Base-by-base conservation (phyloP, 1,140 invertebrate genomes). In the Drosophila asahinai region DNA sequence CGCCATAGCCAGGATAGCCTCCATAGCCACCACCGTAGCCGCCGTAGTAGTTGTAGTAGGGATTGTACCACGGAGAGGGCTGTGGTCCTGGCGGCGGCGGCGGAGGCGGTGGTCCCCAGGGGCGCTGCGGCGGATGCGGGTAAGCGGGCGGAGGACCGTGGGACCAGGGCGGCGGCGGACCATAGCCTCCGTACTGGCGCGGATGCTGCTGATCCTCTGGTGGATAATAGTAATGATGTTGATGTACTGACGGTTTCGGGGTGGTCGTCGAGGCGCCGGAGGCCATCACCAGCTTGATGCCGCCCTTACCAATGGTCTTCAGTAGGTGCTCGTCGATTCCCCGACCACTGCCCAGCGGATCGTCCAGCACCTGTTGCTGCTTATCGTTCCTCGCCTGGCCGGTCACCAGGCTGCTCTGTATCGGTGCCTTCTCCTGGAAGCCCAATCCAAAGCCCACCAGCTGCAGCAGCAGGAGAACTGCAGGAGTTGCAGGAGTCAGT, bases 161-260 rank as follows among this genome's bases (percentile, higher is more conserved):
- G 15, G 36, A 33, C 27, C 75, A 49, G 12, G 43, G 72, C 33
- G 64, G 30, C 9, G 64, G 38, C n/a, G 65, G 74, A 30, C 62
- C 72, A 14, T 79, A 79, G 27, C 77, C 83, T 19, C 77, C 83
- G 30, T 75, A 61, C 63, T 89, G 83, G 14, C 84, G 84, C 22
- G 77, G 67, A 48, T 81, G 83, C 60, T 86, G 67, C 64, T 77
- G 75, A 17, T 81, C 83, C 76, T 87, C 84, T 81, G 80, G 49
- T 81, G 73, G 45, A 89, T 90, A 89, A 89, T 89, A 89, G 74
- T 89, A 89, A 81, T 89, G 86, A 60, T 89, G 81, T 84, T 89
- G 51, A 52, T 52, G 77, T 68, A 78, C 73, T 63, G 81, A 42
- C 49, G 84, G 84, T 90, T 89, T 89, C 59, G 77, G 51, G 22